A percentile compares a stretch with the other conserved stretches of the same genome.
Evolutionary conservation across 2,888 invertebrate genomes (phyloP).

Genomic region (Ryuthela nishihirai): DNA sequence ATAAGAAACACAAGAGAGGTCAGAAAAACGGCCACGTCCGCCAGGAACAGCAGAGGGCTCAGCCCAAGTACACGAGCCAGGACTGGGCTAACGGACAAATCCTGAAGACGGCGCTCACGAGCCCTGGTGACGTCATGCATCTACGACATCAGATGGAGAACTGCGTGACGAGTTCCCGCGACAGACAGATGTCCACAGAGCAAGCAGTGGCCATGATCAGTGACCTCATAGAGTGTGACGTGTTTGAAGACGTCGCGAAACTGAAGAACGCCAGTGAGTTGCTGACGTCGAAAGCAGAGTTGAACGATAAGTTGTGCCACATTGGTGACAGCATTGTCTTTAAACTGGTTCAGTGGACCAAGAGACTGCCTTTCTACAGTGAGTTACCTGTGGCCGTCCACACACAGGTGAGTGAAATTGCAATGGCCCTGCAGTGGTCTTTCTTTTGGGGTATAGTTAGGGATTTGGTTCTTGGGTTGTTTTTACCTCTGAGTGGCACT

Average conservation of each 20-base stretch:
- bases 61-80: conserved; percentile 50
- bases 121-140: conserved; percentile 71
- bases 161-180: conserved; percentile 77
- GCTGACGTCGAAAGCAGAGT: conserved; percentile 77
- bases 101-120: conserved; percentile 88
- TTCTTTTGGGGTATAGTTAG: no score
- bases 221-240: conserved; percentile 91
- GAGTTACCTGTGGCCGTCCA: conserved; percentile 86
- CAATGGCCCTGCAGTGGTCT: no score
- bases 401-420: conserved; percentile 42
- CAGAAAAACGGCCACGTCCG: conserved; percentile 31
- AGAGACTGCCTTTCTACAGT: conserved; percentile 92
- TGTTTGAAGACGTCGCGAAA: conserved; percentile 93
- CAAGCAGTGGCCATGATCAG: conserved; percentile 83
- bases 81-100: conserved; percentile 81
- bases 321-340: conserved; percentile 97
- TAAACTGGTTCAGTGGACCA: conserved; percentile 98
- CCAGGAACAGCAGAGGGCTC: conserved; percentile 33
- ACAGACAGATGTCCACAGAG: conserved; percentile 71
- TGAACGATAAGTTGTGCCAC: conserved; percentile 80
- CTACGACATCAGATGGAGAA: conserved; percentile 76
- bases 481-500: no score
- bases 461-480: no score
- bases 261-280: conserved; percentile 84
- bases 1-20: conserved; percentile 91